Evolutionary conservation across 2,797 vertebrate species (phyloP), one percentile per base, ranked within the genome.

Genomic region (Thalassophryne amazonica): DNA sequence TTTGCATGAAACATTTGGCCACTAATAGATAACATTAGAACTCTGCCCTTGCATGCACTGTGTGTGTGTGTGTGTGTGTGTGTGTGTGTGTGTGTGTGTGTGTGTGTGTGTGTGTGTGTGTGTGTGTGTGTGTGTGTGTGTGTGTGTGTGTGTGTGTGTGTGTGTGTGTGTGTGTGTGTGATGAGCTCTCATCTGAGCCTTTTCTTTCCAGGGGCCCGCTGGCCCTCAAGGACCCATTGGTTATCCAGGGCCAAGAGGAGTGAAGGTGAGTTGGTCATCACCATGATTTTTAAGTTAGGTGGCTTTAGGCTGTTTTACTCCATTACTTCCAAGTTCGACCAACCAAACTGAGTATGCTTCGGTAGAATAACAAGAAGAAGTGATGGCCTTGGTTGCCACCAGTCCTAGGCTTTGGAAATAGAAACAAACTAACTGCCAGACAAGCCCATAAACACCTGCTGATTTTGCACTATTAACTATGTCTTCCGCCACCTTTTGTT

Each of bases 151-250:
- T 51, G 18, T 23, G 23, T 24, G 37, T 29, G 30, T 61, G 32
- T 33, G 29, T 21, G n/a, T 46, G 25, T 23, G 5, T 42, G n/a
- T 32, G 19, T 41, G 12, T 20, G 16, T 36, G 20, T 43, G 39
- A 32, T 43, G 60, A 64, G 24, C 21, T 50, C 49, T 76, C 20
- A 29, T 22, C 39, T 47, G 71, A 39, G 21, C 23, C 66, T 2
- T 62, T 1, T 78, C 57, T 69, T 52, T 60, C 1, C 69, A 99
- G 97, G 97, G 97, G 57, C 95, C 97, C 0, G 61, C 93, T 5
- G 97, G 97, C 29, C 92, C 97, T 65, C 97, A 99, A 87, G 97
- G 97, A 60, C 94, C 94, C n/a, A 89, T 99, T 0, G 97, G 97
- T 56, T 99, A 99, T 43, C 97, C 97, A 2, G 97, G 97, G 3